phyloP scores from a whole-genome alignment of 2,113 vertebrate species.

The Rhadina sibilatrix region DNA sequence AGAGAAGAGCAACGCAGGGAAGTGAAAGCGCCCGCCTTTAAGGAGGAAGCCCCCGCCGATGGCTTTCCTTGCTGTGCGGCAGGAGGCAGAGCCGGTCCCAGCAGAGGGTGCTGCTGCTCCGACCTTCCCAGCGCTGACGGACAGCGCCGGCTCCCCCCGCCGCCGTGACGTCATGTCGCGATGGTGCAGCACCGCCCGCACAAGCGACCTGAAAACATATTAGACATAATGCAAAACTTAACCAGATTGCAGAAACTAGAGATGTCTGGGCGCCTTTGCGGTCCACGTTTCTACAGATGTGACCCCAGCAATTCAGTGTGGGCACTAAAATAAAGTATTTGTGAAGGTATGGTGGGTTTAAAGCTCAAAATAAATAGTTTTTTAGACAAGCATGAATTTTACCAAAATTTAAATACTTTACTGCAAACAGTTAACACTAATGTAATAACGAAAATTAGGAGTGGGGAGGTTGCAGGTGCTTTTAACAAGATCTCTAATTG shows the following conservation, averaged over 20 bases:
- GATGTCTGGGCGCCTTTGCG: rapidly evolving
- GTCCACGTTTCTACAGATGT: neutral
- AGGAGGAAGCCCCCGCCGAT: rapidly evolving
- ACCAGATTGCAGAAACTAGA: neutral
- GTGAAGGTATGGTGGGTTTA: neutral
- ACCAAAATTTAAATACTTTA: neutral
- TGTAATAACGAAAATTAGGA: neutral
- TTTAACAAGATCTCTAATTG: neutral
- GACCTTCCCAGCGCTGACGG: rapidly evolving
- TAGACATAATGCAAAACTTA: rapidly evolving
- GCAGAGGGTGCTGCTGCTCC: constrained; percentile 36
- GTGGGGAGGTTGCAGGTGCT: rapidly evolving
- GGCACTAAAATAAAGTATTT: neutral
- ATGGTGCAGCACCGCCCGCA: rapidly evolving
- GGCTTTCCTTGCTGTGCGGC: rapidly evolving
- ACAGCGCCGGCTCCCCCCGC: too few species aligned
- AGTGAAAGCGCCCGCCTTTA: rapidly evolving
- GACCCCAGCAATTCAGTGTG: neutral
- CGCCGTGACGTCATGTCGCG: rapidly evolving
- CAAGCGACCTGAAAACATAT: rapidly evolving
- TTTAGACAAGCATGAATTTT: neutral
- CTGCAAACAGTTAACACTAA: neutral
- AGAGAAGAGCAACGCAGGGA: rapidly evolving
- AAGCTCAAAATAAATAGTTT: neutral
- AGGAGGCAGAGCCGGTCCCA: rapidly evolving